Base-by-base conservation (phyloP, 37 sponge, comb jelly and placozoan species). In the Halisarca cf. caerulea region DNA sequence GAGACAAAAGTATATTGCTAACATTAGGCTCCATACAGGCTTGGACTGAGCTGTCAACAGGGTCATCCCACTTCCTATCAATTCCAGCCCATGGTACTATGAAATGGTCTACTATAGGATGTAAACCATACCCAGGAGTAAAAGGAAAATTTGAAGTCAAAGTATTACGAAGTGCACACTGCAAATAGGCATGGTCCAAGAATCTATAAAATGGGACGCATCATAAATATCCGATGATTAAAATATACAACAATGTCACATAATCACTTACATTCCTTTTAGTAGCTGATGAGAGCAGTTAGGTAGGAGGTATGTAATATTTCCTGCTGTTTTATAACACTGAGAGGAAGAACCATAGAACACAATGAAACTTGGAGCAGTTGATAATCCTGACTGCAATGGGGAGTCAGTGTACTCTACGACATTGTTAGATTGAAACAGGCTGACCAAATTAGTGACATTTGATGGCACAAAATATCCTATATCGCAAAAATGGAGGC, bases 301-400 rank as follows among this genome's bases (percentile, higher is more conserved):
- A 57, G 93, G 93, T 3, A 93, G 68, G 24, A 93, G 85, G 59
- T 87, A 93, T 18, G 85, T 87, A 20, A 87, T 37, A 58, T 84
- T 81, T 17, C 72, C 86, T 1, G 89, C 90, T 78, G 71, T 71
- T 81, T 93, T 93, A 36, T 82, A 89, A 75, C 93, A 93, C 20
- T 57, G 70, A 1, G 87, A 84, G 25, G 93, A 93, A 59, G 93
- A 86, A 35, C 93, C 93, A 87, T 86, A 93, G 75, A 93, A 93
- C 55, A 82, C 86, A 34, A 89, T 41, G 62, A 58, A 87, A 68
- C 68, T 86, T 0, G 90, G 90, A 4, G 89, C 90, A 77, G 93
- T 93, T 8, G 90, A 17, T 24, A 74, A 23, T 5, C 44, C 43
- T 4, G 38, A 36, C 42, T 74, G 77, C 1, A 74, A 6, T 40